These are phyloP conservation scores for Copsychus sechellarum DNA, from an alignment of 2,113 vertebrate species.

Conservation along the genomic window DNA sequence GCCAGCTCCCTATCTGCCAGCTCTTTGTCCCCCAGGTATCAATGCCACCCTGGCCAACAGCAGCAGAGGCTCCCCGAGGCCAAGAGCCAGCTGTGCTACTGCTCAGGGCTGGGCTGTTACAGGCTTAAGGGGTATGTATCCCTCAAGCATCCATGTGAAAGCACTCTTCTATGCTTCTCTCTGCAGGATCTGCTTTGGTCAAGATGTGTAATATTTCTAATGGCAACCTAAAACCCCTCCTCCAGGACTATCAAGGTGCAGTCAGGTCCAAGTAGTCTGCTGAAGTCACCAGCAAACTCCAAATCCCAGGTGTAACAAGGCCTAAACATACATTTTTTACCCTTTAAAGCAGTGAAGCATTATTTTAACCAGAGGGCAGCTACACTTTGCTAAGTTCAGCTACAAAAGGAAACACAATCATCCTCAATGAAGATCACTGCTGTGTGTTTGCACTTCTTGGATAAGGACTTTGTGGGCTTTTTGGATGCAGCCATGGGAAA, in stretches of 20 bases:
- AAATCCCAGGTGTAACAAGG: not conserved
- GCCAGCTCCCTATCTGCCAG: not conserved
- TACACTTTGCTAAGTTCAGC: not conserved
- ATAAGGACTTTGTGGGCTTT: not conserved
- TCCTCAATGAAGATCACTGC: not conserved
- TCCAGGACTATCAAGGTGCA: not conserved
- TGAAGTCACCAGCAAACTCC: not conserved
- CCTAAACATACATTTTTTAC: not conserved
- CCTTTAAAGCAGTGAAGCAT: not conserved
- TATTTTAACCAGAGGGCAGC: not conserved
- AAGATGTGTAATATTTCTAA: not conserved
- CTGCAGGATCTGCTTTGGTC: not conserved
- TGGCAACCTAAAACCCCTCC: not conserved
- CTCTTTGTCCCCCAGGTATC: not conserved
- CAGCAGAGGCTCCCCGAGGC: not conserved
- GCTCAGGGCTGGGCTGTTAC: fast-evolving
- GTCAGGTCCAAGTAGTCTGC: not conserved
- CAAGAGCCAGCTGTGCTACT: not conserved
- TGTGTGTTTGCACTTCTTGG: not conserved
- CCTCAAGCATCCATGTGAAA: not conserved
- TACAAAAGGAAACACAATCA: not conserved
- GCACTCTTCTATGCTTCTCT: not conserved
- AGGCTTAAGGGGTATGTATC: fast-evolving
- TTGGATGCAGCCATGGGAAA: not conserved
- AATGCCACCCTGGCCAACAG: fast-evolving